phyloP scores from a whole-genome alignment of 2,113 vertebrate species.

The Sander lucioperca region DNA sequence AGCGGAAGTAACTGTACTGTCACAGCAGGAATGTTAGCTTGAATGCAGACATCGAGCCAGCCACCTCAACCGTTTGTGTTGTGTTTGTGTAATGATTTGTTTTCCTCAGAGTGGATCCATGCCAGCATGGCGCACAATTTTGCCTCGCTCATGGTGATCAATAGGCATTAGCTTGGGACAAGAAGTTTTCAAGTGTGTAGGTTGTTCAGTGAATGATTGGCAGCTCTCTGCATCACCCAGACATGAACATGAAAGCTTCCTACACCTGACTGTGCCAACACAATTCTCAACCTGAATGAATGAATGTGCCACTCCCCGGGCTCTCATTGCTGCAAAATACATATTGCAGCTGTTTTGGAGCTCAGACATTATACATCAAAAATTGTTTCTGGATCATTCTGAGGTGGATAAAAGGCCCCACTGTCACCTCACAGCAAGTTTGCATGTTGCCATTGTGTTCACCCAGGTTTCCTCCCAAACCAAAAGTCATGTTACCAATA shows the following conservation, averaged over 20 bases:
- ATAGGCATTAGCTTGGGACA: slow-evolving; percentile 67
- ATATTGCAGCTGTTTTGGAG: slow-evolving; percentile 7
- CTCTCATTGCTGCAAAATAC: slow-evolving; percentile 12
- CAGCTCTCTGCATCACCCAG: slow-evolving; percentile 40
- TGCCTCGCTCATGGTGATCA: slow-evolving; percentile 54
- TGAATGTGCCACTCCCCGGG: slow-evolving; percentile 8
- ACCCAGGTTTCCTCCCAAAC: neutral
- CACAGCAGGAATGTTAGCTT: neutral
- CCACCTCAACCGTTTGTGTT: neutral
- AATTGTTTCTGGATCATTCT: slow-evolving; percentile 8
- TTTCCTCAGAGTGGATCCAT: slow-evolving; percentile 44
- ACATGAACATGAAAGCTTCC: slow-evolving; percentile 32
- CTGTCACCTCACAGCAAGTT: neutral
- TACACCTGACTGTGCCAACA: slow-evolving; percentile 26
- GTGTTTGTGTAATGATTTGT: slow-evolving; percentile 43
- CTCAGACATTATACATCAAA: slow-evolving; percentile 28
- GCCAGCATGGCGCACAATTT: slow-evolving; percentile 51
- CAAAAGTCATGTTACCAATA: neutral
- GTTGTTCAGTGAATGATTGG: slow-evolving; percentile 59
- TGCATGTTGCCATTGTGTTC: neutral
- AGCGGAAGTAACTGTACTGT: neutral
- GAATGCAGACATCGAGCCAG: neutral
- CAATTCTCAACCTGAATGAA: slow-evolving; percentile 32
- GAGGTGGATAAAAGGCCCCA: neutral
- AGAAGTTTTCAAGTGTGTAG: slow-evolving; percentile 57